phyloP scores from a whole-genome alignment of 2,113 vertebrate genomes.

The rabbit (Oryctolagus cuniculus) region mOryCun1.1 NC_091437.1:40526501-40527000 shows the following conservation, averaged over 20 bases:
- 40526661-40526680: not conserved
- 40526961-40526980: too few relatives aligned
- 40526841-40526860: too few relatives aligned
- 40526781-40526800: not conserved
- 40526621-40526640: not conserved
- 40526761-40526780: not conserved
- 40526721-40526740: not conserved
- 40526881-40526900: too few relatives aligned
- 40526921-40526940: too few relatives aligned
- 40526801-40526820: too few relatives aligned
- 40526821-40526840: too few relatives aligned
- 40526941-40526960: too few relatives aligned
- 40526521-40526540: not conserved
- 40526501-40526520: not conserved
- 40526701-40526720: slow-evolving; percentile 30
- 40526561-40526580: not conserved
- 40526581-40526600: not conserved
- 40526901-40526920: too few relatives aligned
- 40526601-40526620: not conserved
- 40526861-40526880: too few relatives aligned
- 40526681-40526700: not conserved
- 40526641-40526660: not conserved
- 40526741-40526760: not conserved
- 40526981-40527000: too few relatives aligned
- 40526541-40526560: not conserved